Conservation (phyloP, 2,113 vertebrate species). For the Alligator mississippiensis region DNA sequence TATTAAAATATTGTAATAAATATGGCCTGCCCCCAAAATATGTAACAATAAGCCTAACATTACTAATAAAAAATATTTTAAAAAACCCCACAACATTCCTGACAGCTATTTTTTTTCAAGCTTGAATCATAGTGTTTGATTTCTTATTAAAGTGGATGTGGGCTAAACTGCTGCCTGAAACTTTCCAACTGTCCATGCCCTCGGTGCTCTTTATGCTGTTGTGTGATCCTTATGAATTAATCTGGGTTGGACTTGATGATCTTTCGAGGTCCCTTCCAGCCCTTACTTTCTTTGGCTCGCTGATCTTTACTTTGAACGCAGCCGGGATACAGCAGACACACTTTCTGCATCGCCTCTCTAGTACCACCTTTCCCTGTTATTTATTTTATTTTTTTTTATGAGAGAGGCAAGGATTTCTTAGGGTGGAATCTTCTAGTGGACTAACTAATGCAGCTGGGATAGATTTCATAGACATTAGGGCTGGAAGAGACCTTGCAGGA, state of each 20-base stretch:
- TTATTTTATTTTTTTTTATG: no score
- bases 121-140: background rate
- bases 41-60: background rate
- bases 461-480: no score
- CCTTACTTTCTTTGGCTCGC: no score
- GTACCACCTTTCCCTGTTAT: background rate
- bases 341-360: background rate
- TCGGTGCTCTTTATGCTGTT: background rate
- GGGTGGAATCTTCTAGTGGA: no score
- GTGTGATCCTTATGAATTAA: background rate
- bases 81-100: background rate
- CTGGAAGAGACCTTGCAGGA: no score
- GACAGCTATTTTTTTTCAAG: background rate
- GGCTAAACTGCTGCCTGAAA: background rate
- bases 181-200: background rate
- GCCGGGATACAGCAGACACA: background rate
- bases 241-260: no score
- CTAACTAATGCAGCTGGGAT: no score
- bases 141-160: background rate
- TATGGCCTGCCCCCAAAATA: background rate
- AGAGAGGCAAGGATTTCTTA: no score
- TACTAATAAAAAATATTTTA: background rate
- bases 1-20: background rate
- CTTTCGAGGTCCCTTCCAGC: no score
- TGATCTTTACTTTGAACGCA: background rate